Evolutionary conservation across 2,797 vertebrate genomes (phyloP), one percentile per base, ranked within the genome.

Genomic region (Danio kyathit): DNA sequence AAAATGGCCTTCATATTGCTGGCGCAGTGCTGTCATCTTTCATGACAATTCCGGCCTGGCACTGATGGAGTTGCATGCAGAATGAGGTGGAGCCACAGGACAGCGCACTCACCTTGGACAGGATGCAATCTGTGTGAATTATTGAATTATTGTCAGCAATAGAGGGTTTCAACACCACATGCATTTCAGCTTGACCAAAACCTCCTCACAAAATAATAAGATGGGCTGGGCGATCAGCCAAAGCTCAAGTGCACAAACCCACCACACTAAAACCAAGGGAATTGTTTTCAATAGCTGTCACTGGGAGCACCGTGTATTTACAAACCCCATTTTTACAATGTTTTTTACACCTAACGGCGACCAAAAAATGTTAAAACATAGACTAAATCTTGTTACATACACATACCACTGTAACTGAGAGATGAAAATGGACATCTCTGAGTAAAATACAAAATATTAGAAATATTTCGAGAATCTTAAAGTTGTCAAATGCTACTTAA

Each of bases 61-160:
- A 81, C 77, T 88, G 82, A 87, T 84, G 78, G 86, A 86, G 84
- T 73, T 78, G 80, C 84, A 83, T 80, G 79, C 61, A 56, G 76
- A 86, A 84, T 89, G 67, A 73, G 60, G 63, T 76, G 64, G 80
- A 84, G 66, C 73, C 79, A 77, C 63, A 80, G 83, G 75, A 84
- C 83, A 79, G 79, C 73, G 56, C 74, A 51, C 56, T 84, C 79
- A 81, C 84, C 73, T 88, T 86, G 77, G 76, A 76, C 49, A 74
- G 61, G 70, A 85, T 83, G 84, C 72, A 82, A 83, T 81, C 56
- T 76, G 46, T 57, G 56, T 57, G 77, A 83, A 71, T 70, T 76
- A 86, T 82, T 83, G 74, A 86, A 88, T 82, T 82, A 85, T 83
- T 80, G 75, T 75, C 60, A 74, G 75, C 71, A 82, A 75, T 81